These are phyloP conservation scores for Orussus abietinus DNA, from an alignment of 1,140 invertebrate species.

Conservation along the genomic window DNA sequence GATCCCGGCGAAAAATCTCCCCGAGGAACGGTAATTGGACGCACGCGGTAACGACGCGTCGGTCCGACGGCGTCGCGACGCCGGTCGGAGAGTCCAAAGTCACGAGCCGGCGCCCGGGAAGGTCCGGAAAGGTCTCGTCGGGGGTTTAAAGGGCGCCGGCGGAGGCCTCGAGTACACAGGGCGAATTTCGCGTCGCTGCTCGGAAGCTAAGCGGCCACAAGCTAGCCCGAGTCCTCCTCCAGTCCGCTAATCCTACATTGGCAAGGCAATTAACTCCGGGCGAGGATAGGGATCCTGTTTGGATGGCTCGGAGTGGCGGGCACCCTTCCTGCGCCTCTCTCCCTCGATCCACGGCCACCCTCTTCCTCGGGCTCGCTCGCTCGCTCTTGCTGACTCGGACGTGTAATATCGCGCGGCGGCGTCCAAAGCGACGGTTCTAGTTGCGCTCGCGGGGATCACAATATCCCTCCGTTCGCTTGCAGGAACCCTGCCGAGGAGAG, in stretches of 20 bases:
- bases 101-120: too few relatives aligned
- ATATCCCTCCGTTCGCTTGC: slow-evolving; percentile 22
- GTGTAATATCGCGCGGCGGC: slow-evolving; percentile 25
- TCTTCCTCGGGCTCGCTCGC: slow-evolving; percentile 10
- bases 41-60: too few relatives aligned
- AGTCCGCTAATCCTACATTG: slow-evolving; percentile 35
- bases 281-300: slow-evolving; percentile 25
- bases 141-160: too few relatives aligned
- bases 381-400: slow-evolving; percentile 9
- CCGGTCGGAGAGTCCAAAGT: too few relatives aligned
- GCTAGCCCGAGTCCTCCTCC: slow-evolving; percentile 21
- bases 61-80: too few relatives aligned
- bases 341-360: neutral
- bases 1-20: too few relatives aligned
- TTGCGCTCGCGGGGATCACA: slow-evolving; percentile 21
- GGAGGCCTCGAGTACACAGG: too few relatives aligned
- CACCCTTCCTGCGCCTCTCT: neutral
- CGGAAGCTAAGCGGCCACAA: slow-evolving; percentile 9
- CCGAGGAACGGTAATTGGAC: too few relatives aligned
- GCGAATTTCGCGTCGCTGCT: too few relatives aligned
- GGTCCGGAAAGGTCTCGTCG: too few relatives aligned
- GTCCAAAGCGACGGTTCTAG: slow-evolving; percentile 18
- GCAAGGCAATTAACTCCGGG: slow-evolving; percentile 39
- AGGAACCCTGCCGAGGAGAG: slow-evolving; percentile 19
- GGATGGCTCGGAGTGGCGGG: slow-evolving; percentile 19